phyloP scores from a whole-genome alignment of 2,113 vertebrate species.

The Girardinichthys multiradiatus region DNA sequence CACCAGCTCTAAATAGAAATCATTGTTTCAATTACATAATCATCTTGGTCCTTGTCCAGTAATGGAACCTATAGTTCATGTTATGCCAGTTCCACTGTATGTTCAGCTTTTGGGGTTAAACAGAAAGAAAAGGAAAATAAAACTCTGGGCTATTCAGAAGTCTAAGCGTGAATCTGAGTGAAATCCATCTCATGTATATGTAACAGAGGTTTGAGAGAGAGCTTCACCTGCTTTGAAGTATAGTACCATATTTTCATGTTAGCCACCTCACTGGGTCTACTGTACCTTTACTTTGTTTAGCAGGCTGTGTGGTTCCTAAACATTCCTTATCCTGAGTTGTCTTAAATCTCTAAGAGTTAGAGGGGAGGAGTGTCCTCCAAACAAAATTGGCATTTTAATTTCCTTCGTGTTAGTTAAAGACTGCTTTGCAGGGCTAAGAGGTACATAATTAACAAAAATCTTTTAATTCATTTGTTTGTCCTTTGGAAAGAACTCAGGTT shows the following conservation, averaged over 20 bases:
- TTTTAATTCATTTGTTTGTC: constrained; percentile 67
- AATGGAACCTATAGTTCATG: background rate
- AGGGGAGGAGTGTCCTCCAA: constrained; percentile 9
- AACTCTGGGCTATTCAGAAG: background rate
- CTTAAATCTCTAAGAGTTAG: constrained; percentile 17
- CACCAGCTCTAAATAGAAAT: background rate
- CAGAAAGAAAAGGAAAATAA: no score
- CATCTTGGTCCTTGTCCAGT: background rate
- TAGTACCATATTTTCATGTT: constrained; percentile 1
- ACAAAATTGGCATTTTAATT: constrained; percentile 42
- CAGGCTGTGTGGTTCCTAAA: background rate
- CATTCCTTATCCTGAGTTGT: background rate
- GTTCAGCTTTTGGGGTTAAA: no score
- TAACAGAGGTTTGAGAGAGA: background rate
- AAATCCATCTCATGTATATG: background rate
- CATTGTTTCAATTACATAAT: background rate
- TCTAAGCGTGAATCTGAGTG: background rate
- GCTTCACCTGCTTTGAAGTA: background rate
- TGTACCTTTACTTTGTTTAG: background rate
- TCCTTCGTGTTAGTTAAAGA: constrained; percentile 57
- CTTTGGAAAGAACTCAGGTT: constrained; percentile 60
- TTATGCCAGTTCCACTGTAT: background rate
- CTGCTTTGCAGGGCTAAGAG: constrained; percentile 55
- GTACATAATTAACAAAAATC: constrained; percentile 66
- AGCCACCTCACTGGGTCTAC: background rate